Percentiles rank a stretch among this genome's conserved stretches.
phyloP scores from a whole-genome alignment of 2,888 invertebrate species.

The Mantis religiosa region DNA sequence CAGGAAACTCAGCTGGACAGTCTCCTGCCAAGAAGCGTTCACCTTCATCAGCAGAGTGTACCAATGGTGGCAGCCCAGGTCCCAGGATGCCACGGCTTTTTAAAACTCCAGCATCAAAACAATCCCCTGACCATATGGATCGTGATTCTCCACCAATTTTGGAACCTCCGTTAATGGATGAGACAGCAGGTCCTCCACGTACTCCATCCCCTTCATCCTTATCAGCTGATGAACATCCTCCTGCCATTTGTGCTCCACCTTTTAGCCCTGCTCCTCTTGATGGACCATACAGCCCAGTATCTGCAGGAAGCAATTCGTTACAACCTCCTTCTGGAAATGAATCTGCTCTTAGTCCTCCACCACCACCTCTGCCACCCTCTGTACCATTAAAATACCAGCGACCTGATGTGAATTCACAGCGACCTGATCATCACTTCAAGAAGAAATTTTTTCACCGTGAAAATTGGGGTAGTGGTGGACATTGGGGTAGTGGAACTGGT shows the following conservation, averaged over 20 bases:
- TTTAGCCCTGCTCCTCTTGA: slow-evolving; percentile 36
- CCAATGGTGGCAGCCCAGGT: slow-evolving; percentile 38
- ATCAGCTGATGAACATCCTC: slow-evolving; percentile 33
- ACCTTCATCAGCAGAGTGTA: slow-evolving; percentile 39
- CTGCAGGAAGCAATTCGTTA: slow-evolving; percentile 28
- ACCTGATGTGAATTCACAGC: slow-evolving; percentile 43
- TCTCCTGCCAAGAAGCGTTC: slow-evolving; percentile 33
- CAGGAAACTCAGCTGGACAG: slow-evolving; percentile 37
- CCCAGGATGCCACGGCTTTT: slow-evolving; percentile 30
- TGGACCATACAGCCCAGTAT: slow-evolving; percentile 40
- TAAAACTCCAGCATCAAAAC: slow-evolving; percentile 29
- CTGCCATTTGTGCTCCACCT: slow-evolving; percentile 34
- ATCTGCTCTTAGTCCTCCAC: slow-evolving; percentile 39
- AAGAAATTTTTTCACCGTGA: slow-evolving; percentile 78
- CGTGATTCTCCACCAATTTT: slow-evolving; percentile 51
- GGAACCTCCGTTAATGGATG: slow-evolving; percentile 42
- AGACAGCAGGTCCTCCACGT: slow-evolving; percentile 50
- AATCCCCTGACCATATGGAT: slow-evolving; percentile 32
- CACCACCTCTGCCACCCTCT: slow-evolving; percentile 45
- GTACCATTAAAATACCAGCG: slow-evolving; percentile 57
- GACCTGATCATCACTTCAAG: slow-evolving; percentile 64
- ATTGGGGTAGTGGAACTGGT: slow-evolving; percentile 19
- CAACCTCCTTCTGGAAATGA: slow-evolving; percentile 37
- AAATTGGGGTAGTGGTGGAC: slow-evolving; percentile 18
- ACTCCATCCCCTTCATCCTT: slow-evolving; percentile 53